phyloP scores from a whole-genome alignment of 1,140 invertebrate genomes.

The Fragariocoptes setiger region DNA sequence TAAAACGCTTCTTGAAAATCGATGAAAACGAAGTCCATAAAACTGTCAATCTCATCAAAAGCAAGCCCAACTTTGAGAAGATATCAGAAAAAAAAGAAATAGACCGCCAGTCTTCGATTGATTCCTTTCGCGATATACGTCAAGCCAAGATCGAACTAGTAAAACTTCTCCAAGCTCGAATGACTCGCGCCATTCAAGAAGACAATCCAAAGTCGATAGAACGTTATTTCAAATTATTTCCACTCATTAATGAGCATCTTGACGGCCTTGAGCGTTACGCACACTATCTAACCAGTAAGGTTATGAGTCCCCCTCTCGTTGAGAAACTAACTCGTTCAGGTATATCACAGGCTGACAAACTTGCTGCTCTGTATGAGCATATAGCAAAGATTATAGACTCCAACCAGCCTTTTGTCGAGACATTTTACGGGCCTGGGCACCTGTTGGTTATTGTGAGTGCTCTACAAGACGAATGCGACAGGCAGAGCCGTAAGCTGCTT shows the following conservation, averaged over 20 bases:
- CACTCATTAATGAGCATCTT: slow-evolving; percentile 58
- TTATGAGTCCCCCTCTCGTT: slow-evolving; percentile 13
- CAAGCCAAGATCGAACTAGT: background rate
- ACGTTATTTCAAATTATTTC: slow-evolving; percentile 90
- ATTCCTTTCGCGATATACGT: background rate
- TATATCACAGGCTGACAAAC: slow-evolving; percentile 27
- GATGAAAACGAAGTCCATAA: slow-evolving; percentile 48
- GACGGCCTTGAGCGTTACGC: slow-evolving; percentile 70
- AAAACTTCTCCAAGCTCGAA: background rate
- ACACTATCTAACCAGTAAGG: slow-evolving; percentile 52
- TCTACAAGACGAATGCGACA: slow-evolving; percentile 44
- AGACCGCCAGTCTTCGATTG: background rate
- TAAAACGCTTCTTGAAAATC: slow-evolving; percentile 74
- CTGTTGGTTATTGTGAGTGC: slow-evolving; percentile 33
- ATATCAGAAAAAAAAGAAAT: background rate
- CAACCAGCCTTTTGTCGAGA: slow-evolving; percentile 69
- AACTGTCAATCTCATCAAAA: slow-evolving; percentile 12
- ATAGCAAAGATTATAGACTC: slow-evolving; percentile 58
- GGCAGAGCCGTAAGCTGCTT: slow-evolving; percentile 22
- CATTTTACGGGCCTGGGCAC: slow-evolving; percentile 52
- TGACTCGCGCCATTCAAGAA: slow-evolving; percentile 19
- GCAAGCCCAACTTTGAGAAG: background rate
- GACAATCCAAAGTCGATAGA: slow-evolving; percentile 72
- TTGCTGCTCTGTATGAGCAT: slow-evolving; percentile 54
- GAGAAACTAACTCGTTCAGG: background rate